phyloP scores from a whole-genome alignment of 2,797 vertebrate genomes.

The Sardinella longiceps region DNA sequence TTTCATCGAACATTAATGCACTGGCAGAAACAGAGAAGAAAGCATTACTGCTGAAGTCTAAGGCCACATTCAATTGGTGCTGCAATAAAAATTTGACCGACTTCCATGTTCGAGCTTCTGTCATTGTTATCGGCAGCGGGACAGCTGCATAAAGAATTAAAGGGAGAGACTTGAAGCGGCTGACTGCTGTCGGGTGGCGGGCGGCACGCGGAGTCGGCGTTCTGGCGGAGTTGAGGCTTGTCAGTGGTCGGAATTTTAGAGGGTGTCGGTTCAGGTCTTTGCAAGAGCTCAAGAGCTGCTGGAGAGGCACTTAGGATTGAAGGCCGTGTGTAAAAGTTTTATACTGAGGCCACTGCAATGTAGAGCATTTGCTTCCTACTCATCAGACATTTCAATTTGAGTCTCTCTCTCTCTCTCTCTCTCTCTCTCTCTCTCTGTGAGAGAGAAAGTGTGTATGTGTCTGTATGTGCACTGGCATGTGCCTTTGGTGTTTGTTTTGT shows the following conservation, averaged over 20 bases:
- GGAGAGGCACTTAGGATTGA: conserved; percentile 8
- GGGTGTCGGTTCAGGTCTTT: conserved; percentile 17
- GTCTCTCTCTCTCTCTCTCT: background rate
- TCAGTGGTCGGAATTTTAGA: conserved; percentile 8
- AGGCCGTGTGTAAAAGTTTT: background rate
- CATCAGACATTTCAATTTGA: background rate
- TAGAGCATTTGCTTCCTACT: background rate
- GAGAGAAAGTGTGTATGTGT: background rate
- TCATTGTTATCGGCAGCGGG: background rate
- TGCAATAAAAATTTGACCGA: background rate
- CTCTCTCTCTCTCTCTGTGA: background rate
- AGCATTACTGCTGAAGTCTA: background rate
- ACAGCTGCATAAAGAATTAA: background rate
- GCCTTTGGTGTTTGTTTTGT: background rate
- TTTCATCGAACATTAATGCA: background rate
- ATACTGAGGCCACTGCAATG: background rate
- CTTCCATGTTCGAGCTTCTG: background rate
- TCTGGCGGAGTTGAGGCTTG: background rate
- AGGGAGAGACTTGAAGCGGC: background rate
- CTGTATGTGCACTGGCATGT: background rate
- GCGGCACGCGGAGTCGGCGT: background rate
- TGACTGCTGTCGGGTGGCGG: background rate
- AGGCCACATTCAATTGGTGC: background rate
- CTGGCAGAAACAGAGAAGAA: background rate
- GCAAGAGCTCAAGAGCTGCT: conserved; percentile 5